These are phyloP conservation scores for Lamellibrachia columna DNA, from an alignment of 2,888 invertebrate genomes.

Conservation along the genomic window DNA sequence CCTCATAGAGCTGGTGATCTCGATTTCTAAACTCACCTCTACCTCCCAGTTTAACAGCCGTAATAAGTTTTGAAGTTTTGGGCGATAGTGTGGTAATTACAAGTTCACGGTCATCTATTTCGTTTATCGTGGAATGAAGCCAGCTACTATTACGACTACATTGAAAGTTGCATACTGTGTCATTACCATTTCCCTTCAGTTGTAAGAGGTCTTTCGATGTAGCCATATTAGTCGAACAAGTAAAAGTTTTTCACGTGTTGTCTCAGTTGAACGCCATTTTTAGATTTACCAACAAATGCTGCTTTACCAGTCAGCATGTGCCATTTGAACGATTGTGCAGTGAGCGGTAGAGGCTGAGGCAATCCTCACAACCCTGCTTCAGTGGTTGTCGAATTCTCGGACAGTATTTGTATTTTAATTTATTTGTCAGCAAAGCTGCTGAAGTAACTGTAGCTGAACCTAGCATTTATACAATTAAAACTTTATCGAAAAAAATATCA, in stretches of 20 bases:
- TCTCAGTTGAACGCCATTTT: neutral
- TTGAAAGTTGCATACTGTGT: neutral
- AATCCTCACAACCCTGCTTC: neutral
- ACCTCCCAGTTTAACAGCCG: too few species aligned
- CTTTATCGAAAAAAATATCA: neutral
- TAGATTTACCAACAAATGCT: neutral
- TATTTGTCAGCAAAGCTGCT: neutral
- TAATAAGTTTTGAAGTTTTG: neutral
- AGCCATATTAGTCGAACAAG: neutral
- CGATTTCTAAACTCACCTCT: too few species aligned
- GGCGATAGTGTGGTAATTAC: neutral
- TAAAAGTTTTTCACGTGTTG: neutral
- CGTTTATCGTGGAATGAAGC: neutral
- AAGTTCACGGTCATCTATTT: neutral
- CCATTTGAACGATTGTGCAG: neutral
- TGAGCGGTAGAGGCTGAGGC: too few species aligned
- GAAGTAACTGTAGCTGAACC: neutral
- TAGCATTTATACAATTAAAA: neutral
- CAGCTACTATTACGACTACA: neutral
- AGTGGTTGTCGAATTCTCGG: neutral
- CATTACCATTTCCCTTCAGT: conserved; percentile 1
- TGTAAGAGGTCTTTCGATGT: neutral
- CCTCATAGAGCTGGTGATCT: too few species aligned
- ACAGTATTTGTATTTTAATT: neutral
- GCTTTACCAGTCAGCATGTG: neutral